Percentiles rank a stretch among this genome's conserved stretches.
Conservation (phyloP, 2,797 vertebrate species). For the Acridotheres tristis region DNA sequence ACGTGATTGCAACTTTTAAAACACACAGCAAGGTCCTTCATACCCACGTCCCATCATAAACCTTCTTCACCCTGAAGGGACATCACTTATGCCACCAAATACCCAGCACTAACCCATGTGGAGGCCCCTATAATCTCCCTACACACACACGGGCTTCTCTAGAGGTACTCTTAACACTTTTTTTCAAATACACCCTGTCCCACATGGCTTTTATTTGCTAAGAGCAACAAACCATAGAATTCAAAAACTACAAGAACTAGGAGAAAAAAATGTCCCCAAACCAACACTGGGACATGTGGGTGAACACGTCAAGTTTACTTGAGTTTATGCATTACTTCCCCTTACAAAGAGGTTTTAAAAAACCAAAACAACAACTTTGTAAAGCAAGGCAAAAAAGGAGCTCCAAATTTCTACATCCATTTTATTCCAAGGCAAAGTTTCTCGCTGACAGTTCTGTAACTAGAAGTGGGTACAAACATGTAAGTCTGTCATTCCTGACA, state of each 20-base stretch:
- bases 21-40: not conserved
- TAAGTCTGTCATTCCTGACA: not conserved
- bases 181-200: not conserved
- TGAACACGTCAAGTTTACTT: not conserved
- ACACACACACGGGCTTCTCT: not conserved
- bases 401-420: not conserved
- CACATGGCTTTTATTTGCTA: not conserved
- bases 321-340: not conserved
- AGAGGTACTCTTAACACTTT: too few relatives aligned
- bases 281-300: too few relatives aligned
- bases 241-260: not conserved
- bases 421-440: not conserved
- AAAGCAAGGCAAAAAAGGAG: not conserved
- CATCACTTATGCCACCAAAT: not conserved
- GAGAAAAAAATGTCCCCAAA: not conserved
- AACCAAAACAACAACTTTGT: not conserved
- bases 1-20: not conserved
- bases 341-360: not conserved
- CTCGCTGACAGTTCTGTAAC: not conserved
- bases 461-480: not conserved
- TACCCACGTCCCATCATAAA: not conserved
- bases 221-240: not conserved
- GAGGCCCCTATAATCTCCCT: not conserved
- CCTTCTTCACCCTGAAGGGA: not conserved
- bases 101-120: not conserved